Evolutionary conservation across 2,113 vertebrate genomes (phyloP).

Genomic region (Vidua chalybeata): DNA sequence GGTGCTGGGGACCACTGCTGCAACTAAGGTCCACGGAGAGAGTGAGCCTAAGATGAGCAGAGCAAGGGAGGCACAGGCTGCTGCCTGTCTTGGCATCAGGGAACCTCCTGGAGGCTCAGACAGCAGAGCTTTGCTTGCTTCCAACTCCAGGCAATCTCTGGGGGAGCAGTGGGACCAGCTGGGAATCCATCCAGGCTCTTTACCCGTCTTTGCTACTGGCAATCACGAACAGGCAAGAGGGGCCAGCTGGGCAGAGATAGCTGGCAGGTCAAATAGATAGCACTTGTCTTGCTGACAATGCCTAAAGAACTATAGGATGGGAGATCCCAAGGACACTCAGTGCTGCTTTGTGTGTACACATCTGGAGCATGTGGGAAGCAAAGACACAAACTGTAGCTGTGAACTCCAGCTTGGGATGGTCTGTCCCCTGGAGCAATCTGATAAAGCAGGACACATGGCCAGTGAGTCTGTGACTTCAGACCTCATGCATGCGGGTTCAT

Average conservation of each 20-base stretch:
- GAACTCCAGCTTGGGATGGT: not conserved
- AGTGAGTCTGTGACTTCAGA: not conserved
- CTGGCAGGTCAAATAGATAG: not conserved
- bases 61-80: rapidly evolving
- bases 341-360: not conserved
- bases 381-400: not conserved
- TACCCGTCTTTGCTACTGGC: not conserved
- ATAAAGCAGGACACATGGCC: not conserved
- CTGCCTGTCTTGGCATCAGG: not conserved
- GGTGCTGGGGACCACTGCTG: not conserved
- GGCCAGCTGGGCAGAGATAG: not conserved
- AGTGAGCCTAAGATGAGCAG: not conserved
- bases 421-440: not conserved
- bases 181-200: not conserved
- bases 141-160: not conserved
- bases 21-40: not conserved
- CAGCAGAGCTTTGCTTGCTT: not conserved
- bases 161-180: not conserved
- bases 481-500: not conserved
- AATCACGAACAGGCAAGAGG: not conserved
- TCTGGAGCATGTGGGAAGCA: not conserved
- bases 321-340: not conserved
- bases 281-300: not conserved
- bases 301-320: not conserved
- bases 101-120: not conserved